Conservation (phyloP, 2,797 vertebrate species). For the Columba guinea region DNA sequence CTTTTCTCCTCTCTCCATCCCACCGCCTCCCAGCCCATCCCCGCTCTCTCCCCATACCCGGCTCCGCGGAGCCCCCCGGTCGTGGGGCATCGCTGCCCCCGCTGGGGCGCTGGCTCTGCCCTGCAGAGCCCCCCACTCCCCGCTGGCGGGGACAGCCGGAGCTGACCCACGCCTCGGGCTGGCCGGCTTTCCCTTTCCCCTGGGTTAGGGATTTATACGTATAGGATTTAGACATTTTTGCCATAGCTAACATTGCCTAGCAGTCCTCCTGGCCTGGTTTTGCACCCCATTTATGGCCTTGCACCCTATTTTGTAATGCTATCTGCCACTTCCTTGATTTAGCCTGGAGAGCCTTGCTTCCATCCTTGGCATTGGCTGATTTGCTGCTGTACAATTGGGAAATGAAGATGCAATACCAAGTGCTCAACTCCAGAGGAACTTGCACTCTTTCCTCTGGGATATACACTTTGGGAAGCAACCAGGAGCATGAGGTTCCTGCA, state of each 20-base stretch:
- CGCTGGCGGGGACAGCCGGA: background rate
- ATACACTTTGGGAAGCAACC: background rate
- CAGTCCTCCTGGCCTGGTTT: background rate
- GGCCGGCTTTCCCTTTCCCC: background rate
- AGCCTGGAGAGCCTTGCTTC: background rate
- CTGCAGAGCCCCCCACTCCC: too few species aligned
- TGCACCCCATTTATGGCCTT: rapidly evolving
- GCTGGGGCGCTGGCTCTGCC: too few species aligned
- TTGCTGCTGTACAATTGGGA: background rate
- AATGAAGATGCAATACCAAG: background rate
- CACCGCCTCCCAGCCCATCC: background rate
- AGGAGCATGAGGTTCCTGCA: background rate
- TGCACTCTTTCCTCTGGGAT: background rate
- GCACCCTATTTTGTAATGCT: rapidly evolving
- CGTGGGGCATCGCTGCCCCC: too few species aligned
- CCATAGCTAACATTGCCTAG: rapidly evolving
- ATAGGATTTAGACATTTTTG: too few species aligned
- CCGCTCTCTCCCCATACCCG: rapidly evolving
- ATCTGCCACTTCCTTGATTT: rapidly evolving
- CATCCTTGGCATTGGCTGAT: rapidly evolving
- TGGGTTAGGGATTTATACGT: rapidly evolving
- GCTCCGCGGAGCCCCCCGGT: background rate
- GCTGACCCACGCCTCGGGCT: background rate
- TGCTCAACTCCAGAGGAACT: background rate
- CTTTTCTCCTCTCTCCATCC: background rate